These are phyloP conservation scores for Drosophila rufa DNA, from an alignment of 1,140 invertebrate genomes.

Conservation along the genomic window DNA sequence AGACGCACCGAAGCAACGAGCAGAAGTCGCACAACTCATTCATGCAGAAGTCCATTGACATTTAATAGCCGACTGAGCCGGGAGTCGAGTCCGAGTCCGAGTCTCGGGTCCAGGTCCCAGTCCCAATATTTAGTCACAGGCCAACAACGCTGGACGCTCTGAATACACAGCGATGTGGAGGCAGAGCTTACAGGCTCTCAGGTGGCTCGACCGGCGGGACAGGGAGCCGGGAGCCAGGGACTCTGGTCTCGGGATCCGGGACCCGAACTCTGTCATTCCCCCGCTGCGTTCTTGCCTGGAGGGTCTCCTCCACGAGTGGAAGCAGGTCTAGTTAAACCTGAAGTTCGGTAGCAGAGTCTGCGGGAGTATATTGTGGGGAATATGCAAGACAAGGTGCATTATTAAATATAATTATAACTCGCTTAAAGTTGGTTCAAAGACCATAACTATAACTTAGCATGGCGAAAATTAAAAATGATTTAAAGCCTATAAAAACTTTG, in stretches of 20 bases:
- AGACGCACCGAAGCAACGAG: conserved; percentile 34
- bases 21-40: conserved; percentile 75
- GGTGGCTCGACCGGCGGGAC: conserved; percentile 49
- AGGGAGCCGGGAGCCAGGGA: conserved; percentile 10
- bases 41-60: conserved; percentile 84
- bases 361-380: background rate
- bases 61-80: conserved; percentile 71
- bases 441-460: no score
- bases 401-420: no score
- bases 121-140: conserved; percentile 28
- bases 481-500: no score
- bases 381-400: no score
- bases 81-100: conserved; percentile 9
- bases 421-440: no score
- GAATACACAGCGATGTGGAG: conserved; percentile 37
- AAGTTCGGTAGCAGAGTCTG: conserved; percentile 54
- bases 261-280: background rate
- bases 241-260: background rate
- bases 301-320: conserved; percentile 9
- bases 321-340: conserved; percentile 68
- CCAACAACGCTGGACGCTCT: conserved; percentile 57
- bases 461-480: no score
- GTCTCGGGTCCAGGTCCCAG: background rate
- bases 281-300: conserved; percentile 22
- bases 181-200: conserved; percentile 45